Evolutionary conservation across 2,888 invertebrate species (phyloP), one percentile per base, ranked within the genome.

Genomic region (Mactromeris polynyma): DNA sequence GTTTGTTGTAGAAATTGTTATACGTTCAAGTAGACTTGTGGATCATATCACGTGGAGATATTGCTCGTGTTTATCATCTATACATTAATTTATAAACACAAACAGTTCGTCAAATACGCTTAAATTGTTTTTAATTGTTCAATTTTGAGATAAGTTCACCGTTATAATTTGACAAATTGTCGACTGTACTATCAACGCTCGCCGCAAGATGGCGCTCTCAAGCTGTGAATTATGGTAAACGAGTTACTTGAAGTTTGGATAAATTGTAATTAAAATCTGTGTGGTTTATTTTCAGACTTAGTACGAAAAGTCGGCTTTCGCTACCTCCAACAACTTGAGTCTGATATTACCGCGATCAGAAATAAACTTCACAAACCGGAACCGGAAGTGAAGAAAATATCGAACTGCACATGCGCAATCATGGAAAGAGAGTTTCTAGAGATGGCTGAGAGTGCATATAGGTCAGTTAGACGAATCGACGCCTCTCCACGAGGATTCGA

Each of bases 361-460:
- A 88, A 87, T n/a, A 91, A 91, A 90, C 78, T 92, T 26, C 78
- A 58, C 78, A 87, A 86, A 46, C 78, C 89, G 36, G 84, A 88
- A 73, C 83, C 90, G 89, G 92, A 93, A 91, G 89, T 88, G 81
- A 84, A 91, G 36, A 84, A 86, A 36, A 85, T 89, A n/a, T 86
- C 89, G 11, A 90, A 91, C 88, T 95, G 94, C 92, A 91, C 94
- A 90, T 95, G 94, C 92, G 93, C 94, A 82, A 91, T 93, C 33
- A 94, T 95, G 93, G 94, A 94, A 73, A 92, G 89, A 81, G 92
- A 94, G 85, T 94, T 94, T 87, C 87, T 95, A 85, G 92, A 94
- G 87, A 94, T 94, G 94, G 94, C 94, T 7, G 94, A 94, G 58
- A 93, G 94, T 77, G 94, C 94, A 0, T 95, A 95, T 85, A 91